Conservation (phyloP, 2,888 invertebrate species). For the Andrena trimmerana region DNA sequence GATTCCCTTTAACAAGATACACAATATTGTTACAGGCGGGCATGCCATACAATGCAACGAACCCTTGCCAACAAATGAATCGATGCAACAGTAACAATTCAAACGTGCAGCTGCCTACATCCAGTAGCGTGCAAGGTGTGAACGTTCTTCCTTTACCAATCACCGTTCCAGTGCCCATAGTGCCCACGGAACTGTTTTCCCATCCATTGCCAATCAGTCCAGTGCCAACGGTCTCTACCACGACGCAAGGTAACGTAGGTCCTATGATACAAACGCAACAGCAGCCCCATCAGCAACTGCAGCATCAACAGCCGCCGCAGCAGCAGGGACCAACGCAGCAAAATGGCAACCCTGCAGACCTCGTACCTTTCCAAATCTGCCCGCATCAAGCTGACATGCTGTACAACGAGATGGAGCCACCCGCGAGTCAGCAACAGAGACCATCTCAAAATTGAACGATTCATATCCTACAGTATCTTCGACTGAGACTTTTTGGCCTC, state of each 20-base stretch:
- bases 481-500: neutral
- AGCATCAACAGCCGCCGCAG: conserved; percentile 70
- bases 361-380: conserved; percentile 80
- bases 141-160: conserved; percentile 79
- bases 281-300: conserved; percentile 69
- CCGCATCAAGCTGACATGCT: conserved; percentile 76
- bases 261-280: conserved; percentile 78
- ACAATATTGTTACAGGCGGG: conserved; percentile 70
- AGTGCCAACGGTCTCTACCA: conserved; percentile 69
- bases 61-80: conserved; percentile 72
- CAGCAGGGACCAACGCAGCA: conserved; percentile 64
- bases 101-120: conserved; percentile 59
- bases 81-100: conserved; percentile 63
- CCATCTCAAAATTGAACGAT: conserved; percentile 70
- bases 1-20: neutral
- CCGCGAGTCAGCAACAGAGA: conserved; percentile 74
- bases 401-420: conserved; percentile 76
- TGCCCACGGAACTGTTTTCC: conserved; percentile 79
- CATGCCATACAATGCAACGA: conserved; percentile 75
- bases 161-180: conserved; percentile 79
- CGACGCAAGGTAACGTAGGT: conserved; percentile 71
- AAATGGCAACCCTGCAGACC: conserved; percentile 71
- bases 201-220: conserved; percentile 75
- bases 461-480: neutral
- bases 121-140: conserved; percentile 74